Conservation (phyloP, 1,140 invertebrate species). For the Pygmarrhopalites habei region DNA sequence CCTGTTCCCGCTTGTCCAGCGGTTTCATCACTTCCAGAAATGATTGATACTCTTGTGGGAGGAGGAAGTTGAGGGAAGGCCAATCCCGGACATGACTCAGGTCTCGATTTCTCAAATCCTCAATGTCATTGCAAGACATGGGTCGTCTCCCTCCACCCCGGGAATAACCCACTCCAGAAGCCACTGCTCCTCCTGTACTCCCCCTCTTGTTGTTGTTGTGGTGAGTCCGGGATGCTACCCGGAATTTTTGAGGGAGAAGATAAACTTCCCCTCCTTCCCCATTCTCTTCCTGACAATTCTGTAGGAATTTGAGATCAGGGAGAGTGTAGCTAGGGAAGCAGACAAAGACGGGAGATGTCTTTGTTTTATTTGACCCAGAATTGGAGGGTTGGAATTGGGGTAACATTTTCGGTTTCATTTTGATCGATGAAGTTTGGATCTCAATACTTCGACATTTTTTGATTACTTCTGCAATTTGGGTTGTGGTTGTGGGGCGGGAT, state of each 20-base stretch:
- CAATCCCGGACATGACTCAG: conserved; percentile 79
- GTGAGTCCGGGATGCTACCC: conserved; percentile 36
- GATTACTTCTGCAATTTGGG: conserved; percentile 31
- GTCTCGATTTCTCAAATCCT: conserved; percentile 66
- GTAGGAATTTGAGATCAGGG: conserved; percentile 78
- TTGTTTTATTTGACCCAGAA: no score
- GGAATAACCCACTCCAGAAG: conserved; percentile 2
- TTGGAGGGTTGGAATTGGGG: not conserved
- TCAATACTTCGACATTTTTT: conserved; percentile 30
- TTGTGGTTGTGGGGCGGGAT: conserved; percentile 15
- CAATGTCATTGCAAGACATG: conserved; percentile 76
- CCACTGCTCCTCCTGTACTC: not conserved
- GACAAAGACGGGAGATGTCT: conserved; percentile 63
- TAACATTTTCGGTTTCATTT: conserved; percentile 1
- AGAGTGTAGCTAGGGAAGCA: conserved; percentile 86
- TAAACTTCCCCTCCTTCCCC: conserved; percentile 46
- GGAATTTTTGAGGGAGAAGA: conserved; percentile 50
- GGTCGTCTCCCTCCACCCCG: conserved; percentile 49
- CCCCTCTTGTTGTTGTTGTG: conserved; percentile 14
- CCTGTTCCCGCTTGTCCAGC: conserved; percentile 38
- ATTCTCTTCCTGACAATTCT: conserved; percentile 35
- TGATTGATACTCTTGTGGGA: conserved; percentile 67
- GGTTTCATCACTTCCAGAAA: conserved; percentile 60
- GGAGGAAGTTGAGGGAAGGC: conserved; percentile 77
- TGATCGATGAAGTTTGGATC: conserved; percentile 33